A percentile compares a stretch with the other conserved stretches of the same genome.
phyloP scores from a whole-genome alignment of 2,888 invertebrate genomes.

The Drosophila robusta region DNA sequence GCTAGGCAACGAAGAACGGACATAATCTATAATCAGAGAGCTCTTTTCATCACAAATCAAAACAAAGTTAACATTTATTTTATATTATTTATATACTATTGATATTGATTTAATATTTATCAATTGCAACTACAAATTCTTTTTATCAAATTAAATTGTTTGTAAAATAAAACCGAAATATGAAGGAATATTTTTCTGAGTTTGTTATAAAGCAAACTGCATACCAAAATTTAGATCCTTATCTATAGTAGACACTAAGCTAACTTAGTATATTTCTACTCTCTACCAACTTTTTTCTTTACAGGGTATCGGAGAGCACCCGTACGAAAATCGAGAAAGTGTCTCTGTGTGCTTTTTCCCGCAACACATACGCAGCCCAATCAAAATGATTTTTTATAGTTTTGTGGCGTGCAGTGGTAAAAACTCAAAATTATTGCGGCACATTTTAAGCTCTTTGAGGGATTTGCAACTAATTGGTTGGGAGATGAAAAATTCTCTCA shows the following conservation, averaged over 20 bases:
- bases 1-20: not conserved
- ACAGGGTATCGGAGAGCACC: not conserved
- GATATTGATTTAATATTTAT: too few species aligned
- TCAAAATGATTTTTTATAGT: conserved; percentile 37
- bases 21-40: not conserved
- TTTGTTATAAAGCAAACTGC: too few species aligned
- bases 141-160: too few species aligned
- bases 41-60: too few species aligned
- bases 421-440: conserved; percentile 44
- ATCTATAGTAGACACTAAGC: not conserved
- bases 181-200: too few species aligned
- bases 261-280: not conserved
- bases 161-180: too few species aligned
- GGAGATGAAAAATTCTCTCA: conserved; percentile 2
- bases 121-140: too few species aligned
- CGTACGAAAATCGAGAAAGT: too few species aligned
- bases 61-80: too few species aligned
- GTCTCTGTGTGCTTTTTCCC: not conserved
- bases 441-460: conserved; percentile 28
- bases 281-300: not conserved
- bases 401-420: conserved; percentile 37
- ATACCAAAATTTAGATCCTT: too few species aligned
- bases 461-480: conserved; percentile 18
- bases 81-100: too few species aligned
- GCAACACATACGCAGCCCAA: conserved; percentile 41